Percentiles rank a stretch among this genome's conserved stretches.
Conservation (phyloP, 1,140 invertebrate species). For the Nasonia giraulti region DNA sequence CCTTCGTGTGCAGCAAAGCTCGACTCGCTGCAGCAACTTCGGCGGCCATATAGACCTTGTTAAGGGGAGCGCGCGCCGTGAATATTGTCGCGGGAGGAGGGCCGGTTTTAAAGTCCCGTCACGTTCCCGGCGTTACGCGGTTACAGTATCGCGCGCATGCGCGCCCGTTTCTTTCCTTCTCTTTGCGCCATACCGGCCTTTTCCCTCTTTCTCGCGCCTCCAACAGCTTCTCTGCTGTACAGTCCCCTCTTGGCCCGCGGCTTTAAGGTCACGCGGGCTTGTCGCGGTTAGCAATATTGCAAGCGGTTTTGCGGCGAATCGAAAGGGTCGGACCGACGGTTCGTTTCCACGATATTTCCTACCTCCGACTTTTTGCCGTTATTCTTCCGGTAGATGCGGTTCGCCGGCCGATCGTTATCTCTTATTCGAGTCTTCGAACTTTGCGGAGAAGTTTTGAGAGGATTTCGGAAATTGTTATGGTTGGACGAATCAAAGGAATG, state of each 20-base stretch:
- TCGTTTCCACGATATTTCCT: not conserved
- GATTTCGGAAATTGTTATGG: not conserved
- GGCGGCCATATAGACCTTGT: conserved; percentile 39
- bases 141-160: conserved; percentile 25
- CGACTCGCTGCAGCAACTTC: not conserved
- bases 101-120: conserved; percentile 23
- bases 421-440: not conserved
- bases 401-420: not conserved
- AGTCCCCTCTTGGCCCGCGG: not conserved
- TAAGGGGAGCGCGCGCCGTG: conserved; percentile 25
- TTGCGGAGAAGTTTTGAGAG: not conserved
- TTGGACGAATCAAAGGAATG: not conserved
- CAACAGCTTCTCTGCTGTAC: not conserved
- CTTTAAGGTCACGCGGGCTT: conserved; percentile 27
- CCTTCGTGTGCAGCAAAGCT: conserved; percentile 10
- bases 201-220: conserved; percentile 1
- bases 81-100: conserved; percentile 27
- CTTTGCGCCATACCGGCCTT: not conserved
- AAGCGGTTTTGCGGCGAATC: not conserved
- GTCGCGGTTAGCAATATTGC: not conserved
- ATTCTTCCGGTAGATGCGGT: not conserved
- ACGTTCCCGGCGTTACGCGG: conserved; percentile 45
- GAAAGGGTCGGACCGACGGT: not conserved
- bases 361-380: not conserved
- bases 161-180: not conserved